These are phyloP conservation scores for Cecidostiba fungosa DNA, from an alignment of 2,888 invertebrate genomes.

Conservation along the genomic window DNA sequence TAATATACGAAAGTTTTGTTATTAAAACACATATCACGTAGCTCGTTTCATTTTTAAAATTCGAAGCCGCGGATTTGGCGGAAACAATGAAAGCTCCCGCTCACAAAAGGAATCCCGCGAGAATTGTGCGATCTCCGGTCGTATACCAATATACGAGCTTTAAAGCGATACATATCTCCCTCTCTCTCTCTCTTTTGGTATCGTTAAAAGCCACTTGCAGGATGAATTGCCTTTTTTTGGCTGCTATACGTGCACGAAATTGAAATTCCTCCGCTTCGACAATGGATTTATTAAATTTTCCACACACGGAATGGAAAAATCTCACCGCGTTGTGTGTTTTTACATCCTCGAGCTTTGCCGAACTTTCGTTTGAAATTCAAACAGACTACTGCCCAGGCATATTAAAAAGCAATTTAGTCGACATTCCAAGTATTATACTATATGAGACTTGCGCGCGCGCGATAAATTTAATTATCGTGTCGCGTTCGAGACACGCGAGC, in stretches of 20 bases:
- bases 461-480: slow-evolving; percentile 1
- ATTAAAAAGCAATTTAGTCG: slow-evolving; percentile 12
- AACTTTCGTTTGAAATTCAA: background rate
- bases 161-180: background rate
- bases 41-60: no score
- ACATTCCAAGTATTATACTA: background rate
- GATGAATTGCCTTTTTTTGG: slow-evolving; percentile 14
- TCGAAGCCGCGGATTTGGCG: no score
- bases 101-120: no score
- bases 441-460: background rate
- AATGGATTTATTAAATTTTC: slow-evolving; percentile 5
- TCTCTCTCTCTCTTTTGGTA: background rate
- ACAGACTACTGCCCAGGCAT: background rate
- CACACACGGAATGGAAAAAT: background rate
- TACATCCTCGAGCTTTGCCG: background rate
- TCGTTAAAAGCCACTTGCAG: slow-evolving; percentile 18
- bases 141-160: background rate
- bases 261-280: background rate
- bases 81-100: no score
- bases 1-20: no score
- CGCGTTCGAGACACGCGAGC: background rate
- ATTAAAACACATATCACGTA: no score
- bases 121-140: no score
- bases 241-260: background rate
- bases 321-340: background rate